phyloP scores from a whole-genome alignment of 2,888 invertebrate species.

The Leptopilina myrica region DNA sequence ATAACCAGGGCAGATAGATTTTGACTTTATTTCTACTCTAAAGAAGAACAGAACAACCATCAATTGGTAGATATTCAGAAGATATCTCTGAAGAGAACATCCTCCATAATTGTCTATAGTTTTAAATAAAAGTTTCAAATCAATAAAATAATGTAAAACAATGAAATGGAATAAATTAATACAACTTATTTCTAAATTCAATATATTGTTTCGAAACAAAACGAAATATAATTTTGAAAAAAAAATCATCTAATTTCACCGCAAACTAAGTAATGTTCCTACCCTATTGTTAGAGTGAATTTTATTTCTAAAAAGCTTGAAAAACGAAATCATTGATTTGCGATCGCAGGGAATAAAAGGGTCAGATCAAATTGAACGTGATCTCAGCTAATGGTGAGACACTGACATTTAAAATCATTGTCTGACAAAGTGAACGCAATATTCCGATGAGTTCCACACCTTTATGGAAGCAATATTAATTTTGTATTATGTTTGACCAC shows the following conservation, averaged over 20 bases:
- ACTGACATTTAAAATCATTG: constrained; percentile 75
- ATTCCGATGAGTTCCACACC: constrained; percentile 55
- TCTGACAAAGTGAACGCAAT: constrained; percentile 65
- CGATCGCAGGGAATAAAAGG: constrained; percentile 51
- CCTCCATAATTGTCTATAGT: too few relatives aligned
- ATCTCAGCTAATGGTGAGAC: constrained; percentile 73
- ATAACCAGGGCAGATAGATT: too few relatives aligned
- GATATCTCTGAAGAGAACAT: too few relatives aligned
- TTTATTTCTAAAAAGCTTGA: constrained; percentile 21
- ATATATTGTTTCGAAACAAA: not conserved
- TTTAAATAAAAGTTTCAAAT: too few relatives aligned
- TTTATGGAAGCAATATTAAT: constrained; percentile 63
- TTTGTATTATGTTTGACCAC: constrained; percentile 5
- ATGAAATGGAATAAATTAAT: too few relatives aligned
- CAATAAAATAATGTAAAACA: too few relatives aligned
- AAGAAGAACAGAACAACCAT: too few relatives aligned
- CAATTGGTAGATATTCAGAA: too few relatives aligned
- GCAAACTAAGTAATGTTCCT: not conserved
- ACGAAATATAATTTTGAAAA: not conserved
- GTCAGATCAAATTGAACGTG: constrained; percentile 68
- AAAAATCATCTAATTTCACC: not conserved
- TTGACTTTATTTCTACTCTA: too few relatives aligned
- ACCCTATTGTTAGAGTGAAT: constrained; percentile 23
- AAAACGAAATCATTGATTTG: constrained; percentile 49
- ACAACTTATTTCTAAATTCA: too few relatives aligned